A percentile compares a stretch with the other conserved stretches of the same genome.
Conservation (phyloP, 1,140 invertebrate genomes). For the Drosophila ambigua region DNA sequence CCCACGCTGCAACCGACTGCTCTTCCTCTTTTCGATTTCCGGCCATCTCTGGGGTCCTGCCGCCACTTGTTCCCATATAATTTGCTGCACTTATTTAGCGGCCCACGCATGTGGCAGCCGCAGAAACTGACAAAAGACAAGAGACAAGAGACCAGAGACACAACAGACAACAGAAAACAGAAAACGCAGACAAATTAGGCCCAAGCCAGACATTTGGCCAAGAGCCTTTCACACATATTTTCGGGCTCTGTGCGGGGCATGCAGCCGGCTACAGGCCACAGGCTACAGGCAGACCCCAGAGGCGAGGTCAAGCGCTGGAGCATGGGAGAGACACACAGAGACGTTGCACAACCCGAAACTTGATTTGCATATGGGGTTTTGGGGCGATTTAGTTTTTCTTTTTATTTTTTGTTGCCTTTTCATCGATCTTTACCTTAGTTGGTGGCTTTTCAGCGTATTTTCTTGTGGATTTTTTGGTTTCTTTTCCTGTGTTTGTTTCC, state of each 20-base stretch:
- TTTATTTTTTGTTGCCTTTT: slow-evolving; percentile 11
- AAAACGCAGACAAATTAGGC: slow-evolving; percentile 65
- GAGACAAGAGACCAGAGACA: slow-evolving; percentile 12
- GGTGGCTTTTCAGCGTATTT: neutral
- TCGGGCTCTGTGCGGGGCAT: slow-evolving; percentile 35
- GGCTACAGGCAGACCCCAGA: slow-evolving; percentile 45
- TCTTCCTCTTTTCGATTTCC: slow-evolving; percentile 62
- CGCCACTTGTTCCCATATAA: slow-evolving; percentile 77
- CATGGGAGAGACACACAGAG: slow-evolving; percentile 62
- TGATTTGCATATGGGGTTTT: slow-evolving; percentile 74
- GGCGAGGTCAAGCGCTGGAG: slow-evolving; percentile 65
- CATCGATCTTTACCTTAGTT: slow-evolving; percentile 22
- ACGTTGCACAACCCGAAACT: slow-evolving; percentile 63
- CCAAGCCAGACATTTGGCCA: slow-evolving; percentile 39
- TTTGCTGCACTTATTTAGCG: slow-evolving; percentile 78
- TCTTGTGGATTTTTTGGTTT: slow-evolving; percentile 20
- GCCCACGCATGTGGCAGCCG: slow-evolving; percentile 54
- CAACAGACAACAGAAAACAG: slow-evolving; percentile 14
- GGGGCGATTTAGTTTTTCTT: slow-evolving; percentile 68
- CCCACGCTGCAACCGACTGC: slow-evolving; percentile 48
- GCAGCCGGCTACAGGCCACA: slow-evolving; percentile 19
- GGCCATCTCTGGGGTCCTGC: slow-evolving; percentile 22
- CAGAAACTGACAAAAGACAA: slow-evolving; percentile 17
- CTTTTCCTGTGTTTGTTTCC: slow-evolving; percentile 14
- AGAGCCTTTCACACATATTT: slow-evolving; percentile 49